Conservation (phyloP, 2,113 vertebrate species). For the Ptyas mucosa region DNA sequence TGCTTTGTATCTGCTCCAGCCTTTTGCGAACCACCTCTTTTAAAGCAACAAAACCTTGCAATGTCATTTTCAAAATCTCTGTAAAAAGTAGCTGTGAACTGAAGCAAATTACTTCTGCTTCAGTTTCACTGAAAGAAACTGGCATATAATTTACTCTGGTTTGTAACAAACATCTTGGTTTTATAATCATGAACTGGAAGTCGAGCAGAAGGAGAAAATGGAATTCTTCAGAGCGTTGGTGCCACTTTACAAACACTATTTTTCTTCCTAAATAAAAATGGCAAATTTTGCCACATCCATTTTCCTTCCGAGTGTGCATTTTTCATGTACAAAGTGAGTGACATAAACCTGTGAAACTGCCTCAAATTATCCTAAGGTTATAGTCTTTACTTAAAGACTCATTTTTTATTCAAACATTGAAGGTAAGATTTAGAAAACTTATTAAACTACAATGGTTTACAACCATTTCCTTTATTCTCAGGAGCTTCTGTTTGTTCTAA, state of each 20-base stretch:
- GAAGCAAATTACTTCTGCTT: background rate
- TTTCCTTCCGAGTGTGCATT: background rate
- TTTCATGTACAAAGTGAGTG: background rate
- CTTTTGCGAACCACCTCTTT: background rate
- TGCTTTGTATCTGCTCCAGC: background rate
- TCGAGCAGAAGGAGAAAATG: background rate
- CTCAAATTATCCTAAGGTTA: background rate
- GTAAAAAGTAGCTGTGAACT: background rate
- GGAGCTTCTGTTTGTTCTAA: background rate
- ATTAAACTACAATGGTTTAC: background rate
- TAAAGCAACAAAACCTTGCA: background rate
- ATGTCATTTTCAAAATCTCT: background rate
- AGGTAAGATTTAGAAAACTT: background rate
- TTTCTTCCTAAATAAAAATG: background rate
- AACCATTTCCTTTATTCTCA: background rate
- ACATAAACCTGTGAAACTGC: background rate
- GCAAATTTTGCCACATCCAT: background rate
- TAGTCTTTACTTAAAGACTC: background rate
- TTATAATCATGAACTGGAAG: background rate
- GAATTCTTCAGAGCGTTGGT: background rate
- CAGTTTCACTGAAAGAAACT: background rate
- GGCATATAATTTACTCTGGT: background rate
- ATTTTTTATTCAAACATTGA: background rate
- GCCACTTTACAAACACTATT: background rate
- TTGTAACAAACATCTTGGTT: background rate